Evolutionary conservation across 2,888 invertebrate genomes (phyloP).

Genomic region (Hirtodrosophila histrioides): DNA sequence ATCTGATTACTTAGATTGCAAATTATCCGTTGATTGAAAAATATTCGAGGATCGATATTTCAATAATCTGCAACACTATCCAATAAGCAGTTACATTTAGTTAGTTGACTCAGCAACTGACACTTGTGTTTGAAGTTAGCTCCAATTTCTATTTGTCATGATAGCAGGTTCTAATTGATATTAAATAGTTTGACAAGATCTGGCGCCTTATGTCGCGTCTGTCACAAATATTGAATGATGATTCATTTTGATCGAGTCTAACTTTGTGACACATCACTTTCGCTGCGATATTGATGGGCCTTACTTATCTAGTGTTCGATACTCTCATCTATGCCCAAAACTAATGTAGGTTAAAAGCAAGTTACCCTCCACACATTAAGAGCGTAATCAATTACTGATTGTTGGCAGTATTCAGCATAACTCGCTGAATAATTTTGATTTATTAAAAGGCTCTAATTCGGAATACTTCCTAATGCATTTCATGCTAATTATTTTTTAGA

Average conservation of each 20-base stretch:
- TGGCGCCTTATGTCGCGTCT: conserved; percentile 31
- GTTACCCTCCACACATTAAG: conserved; percentile 18
- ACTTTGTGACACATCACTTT: conserved; percentile 40
- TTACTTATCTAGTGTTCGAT: conserved; percentile 23
- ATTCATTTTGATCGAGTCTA: conserved; percentile 30
- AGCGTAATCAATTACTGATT: no score
- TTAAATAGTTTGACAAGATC: conserved; percentile 40
- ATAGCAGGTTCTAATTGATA: conserved; percentile 32
- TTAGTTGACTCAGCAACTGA: background rate
- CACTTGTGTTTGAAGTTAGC: conserved; percentile 8
- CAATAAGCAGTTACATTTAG: background rate
- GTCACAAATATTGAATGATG: conserved; percentile 43
- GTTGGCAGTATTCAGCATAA: no score
- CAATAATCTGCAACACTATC: no score
- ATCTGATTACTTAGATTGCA: conserved; percentile 46
- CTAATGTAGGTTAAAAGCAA: conserved; percentile 23
- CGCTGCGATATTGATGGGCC: conserved; percentile 44
- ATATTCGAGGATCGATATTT: no score
- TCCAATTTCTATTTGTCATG: conserved; percentile 5
- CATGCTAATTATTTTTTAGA: no score
- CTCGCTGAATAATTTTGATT: no score
- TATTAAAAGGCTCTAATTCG: no score
- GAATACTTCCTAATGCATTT: no score
- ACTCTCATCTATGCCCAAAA: conserved; percentile 1
- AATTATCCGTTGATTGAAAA: conserved; percentile 40